A percentile compares a stretch with the other conserved stretches of the same genome.
Evolutionary conservation across 2,797 vertebrate genomes (phyloP).

Genomic region (Crotalus adamanteus): DNA sequence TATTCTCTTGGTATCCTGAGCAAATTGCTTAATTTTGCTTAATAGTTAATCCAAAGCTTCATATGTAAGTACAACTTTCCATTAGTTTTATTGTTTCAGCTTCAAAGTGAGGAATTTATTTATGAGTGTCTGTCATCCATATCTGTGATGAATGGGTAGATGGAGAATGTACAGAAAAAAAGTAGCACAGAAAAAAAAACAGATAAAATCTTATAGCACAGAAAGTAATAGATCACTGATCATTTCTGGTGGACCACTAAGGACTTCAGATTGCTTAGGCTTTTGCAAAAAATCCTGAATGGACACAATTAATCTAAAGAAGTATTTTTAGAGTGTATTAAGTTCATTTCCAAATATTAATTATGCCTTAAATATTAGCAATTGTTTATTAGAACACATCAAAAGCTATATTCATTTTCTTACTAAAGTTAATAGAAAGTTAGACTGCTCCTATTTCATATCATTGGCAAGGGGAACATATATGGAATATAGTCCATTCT

Average conservation of each 20-base stretch:
- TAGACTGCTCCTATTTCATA: neutral
- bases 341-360: neutral
- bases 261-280: neutral
- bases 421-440: neutral
- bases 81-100: neutral
- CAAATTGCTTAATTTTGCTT: neutral
- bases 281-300: neutral
- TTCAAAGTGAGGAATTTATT: neutral
- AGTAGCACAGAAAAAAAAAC: neutral
- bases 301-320: neutral
- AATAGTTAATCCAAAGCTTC: neutral
- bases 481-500: neutral
- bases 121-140: neutral
- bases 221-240: neutral
- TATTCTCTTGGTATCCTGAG: neutral
- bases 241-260: neutral
- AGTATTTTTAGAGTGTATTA: neutral
- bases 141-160: neutral
- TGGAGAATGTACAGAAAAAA: neutral
- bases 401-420: neutral
- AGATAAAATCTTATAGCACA: neutral
- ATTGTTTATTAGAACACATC: neutral
- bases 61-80: neutral
- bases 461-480: neutral
- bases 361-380: neutral